These are phyloP conservation scores for Carollia perspicillata DNA, from an alignment of 2,113 vertebrate genomes.

Conservation along the genomic window DNA sequence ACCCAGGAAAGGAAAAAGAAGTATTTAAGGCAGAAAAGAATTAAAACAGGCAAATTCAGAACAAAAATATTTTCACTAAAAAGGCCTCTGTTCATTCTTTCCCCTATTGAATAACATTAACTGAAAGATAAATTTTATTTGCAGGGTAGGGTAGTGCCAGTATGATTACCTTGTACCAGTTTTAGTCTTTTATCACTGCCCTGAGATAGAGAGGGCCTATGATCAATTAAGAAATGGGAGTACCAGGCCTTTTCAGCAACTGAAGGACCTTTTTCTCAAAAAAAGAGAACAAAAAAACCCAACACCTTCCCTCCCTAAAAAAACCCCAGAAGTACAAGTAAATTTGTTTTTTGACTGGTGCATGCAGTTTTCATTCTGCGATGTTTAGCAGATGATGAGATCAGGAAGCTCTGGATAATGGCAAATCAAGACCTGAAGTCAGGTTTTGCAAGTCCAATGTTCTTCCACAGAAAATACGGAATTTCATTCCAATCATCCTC, in stretches of 20 bases:
- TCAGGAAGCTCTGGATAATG: background rate
- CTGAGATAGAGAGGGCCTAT: background rate
- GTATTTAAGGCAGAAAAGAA: background rate
- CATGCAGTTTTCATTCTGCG: background rate
- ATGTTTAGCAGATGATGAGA: background rate
- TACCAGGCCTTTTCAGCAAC: background rate
- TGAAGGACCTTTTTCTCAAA: background rate
- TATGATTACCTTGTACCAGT: background rate
- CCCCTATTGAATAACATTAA: background rate
- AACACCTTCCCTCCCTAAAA: background rate
- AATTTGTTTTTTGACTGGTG: background rate
- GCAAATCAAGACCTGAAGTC: background rate
- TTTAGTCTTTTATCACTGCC: background rate
- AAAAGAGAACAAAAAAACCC: background rate
- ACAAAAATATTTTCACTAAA: background rate
- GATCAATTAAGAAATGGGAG: conserved; percentile 17
- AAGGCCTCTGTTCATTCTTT: background rate
- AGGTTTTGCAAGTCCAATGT: background rate
- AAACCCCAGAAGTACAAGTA: background rate
- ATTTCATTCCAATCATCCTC: background rate
- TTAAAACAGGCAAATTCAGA: background rate
- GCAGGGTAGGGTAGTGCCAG: too few relatives aligned
- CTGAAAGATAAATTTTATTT: background rate
- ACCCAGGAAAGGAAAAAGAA: background rate
- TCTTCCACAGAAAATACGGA: background rate